Base-by-base conservation (phyloP, 2,888 invertebrate species). In the Xestia c-nigrum region DNA sequence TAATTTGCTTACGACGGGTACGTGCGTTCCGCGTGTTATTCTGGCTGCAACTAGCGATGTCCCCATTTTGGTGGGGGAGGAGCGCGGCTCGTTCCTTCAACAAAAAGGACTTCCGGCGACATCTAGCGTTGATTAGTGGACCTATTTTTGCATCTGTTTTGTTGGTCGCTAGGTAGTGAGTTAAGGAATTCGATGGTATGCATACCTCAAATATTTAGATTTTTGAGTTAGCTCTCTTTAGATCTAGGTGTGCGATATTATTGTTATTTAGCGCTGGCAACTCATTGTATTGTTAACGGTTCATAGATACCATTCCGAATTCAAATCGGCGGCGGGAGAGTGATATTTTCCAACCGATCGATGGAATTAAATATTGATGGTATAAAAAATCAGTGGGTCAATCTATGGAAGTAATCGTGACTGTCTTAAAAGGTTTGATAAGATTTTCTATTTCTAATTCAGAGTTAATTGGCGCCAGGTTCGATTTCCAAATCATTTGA, bases 211-310 rank as follows among this genome's bases (percentile, higher is more conserved):
- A 40, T 4, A 40, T 40, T 40, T 3, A 40, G 40, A 40, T 40
- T 40, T 40, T 40, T 4, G 40, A 40, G 40, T 40, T 40, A 40
- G 40, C 5, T 40, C 40, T 40, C 40, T 40, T 40, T 40, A 40
- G 40, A 40, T 40, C 40, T 40, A 40, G 40, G 40, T 40, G 40
- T 40, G 40, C 40, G 40, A 40, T 40, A 92, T 92, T 93, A 92
- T 93, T 93, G 93, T 93, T 93, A 92, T 92, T 94, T 93, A 92
- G 92, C 88, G 86, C 91, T 91, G 89, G 91, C 91, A 91, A 91
- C 90, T 93, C 92, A 95, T 96, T 95, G 95, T 95, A 89, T 90
- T 91, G 90, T 87, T 96, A 96, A 96, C 96, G 95, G 95, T 93
- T 86, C 85, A 81, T 87, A 88, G 91, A 91, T 91, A 92, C 87